Evolutionary conservation across 2,113 vertebrate genomes (phyloP).

Genomic region (Nothocercus julius): DNA sequence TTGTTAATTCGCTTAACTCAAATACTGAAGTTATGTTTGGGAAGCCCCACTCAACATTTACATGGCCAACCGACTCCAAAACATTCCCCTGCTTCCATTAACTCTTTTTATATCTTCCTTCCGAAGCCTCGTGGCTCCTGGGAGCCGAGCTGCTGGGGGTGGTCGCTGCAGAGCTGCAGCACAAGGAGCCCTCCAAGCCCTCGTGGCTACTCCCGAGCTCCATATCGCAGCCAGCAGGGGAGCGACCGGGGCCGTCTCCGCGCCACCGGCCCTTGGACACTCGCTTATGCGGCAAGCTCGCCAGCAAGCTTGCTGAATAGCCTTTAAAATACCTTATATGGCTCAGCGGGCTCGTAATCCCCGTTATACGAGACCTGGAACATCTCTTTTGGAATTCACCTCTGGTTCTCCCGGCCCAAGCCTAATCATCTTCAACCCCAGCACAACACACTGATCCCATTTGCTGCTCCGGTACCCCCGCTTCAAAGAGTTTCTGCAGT

Average conservation of each 20-base stretch:
- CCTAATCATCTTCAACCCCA: conserved; percentile 17
- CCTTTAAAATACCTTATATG: conserved; percentile 60
- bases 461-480: conserved; percentile 8
- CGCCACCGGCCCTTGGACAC: conserved; percentile 20
- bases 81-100: conserved; percentile 57
- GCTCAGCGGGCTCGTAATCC: conserved; percentile 50
- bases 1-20: conserved; percentile 64
- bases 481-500: conserved; percentile 10
- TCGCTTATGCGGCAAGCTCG: conserved; percentile 24
- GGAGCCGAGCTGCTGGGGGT: conserved; percentile 16
- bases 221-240: neutral
- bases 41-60: conserved; percentile 61
- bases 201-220: neutral
- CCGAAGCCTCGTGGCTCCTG: conserved; percentile 15
- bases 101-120: conserved; percentile 66
- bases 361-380: conserved; percentile 51
- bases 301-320: conserved; percentile 40
- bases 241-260: neutral
- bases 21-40: conserved; percentile 57
- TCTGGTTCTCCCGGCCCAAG: neutral
- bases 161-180: rapidly evolving
- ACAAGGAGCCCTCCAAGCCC: neutral
- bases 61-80: conserved; percentile 44
- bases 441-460: conserved; percentile 54
- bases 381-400: conserved; percentile 53